phyloP scores from a whole-genome alignment of 2,888 invertebrate genomes.

The Pocota personata region DNA sequence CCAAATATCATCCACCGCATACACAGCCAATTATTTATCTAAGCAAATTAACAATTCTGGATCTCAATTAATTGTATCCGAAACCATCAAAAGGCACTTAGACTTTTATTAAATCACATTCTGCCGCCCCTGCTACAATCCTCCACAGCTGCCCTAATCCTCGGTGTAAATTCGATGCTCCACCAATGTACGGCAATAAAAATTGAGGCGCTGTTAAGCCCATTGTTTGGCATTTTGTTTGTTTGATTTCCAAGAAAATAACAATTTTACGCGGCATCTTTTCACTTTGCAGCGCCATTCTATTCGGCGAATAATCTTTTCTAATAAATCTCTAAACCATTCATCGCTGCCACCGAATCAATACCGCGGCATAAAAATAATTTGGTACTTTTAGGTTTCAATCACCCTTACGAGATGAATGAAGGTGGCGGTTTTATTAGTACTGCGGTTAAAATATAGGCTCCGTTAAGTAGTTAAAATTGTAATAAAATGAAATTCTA shows the following conservation, averaged over 20 bases:
- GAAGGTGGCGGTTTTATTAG: constrained; percentile 31
- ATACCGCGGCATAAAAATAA: constrained; percentile 39
- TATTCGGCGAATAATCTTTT: constrained; percentile 25
- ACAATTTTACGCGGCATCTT: constrained; percentile 42
- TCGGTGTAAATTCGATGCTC: constrained; percentile 2
- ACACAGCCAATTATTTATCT: constrained; percentile 48
- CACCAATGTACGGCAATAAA: constrained; percentile 29
- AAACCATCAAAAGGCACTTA: constrained; percentile 40
- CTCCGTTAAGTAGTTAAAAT: constrained; percentile 23
- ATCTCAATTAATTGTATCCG: constrained; percentile 55
- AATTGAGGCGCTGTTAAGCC: not conserved
- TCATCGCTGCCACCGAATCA: constrained; percentile 9
- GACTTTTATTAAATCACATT: constrained; percentile 32
- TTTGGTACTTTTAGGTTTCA: constrained; percentile 31
- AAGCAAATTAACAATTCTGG: constrained; percentile 39
- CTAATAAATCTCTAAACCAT: constrained; percentile 48
- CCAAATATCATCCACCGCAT: not conserved
- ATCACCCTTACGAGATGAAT: constrained; percentile 18
- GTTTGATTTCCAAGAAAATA: constrained; percentile 25
- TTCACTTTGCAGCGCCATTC: constrained; percentile 19
- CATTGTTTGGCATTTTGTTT: constrained; percentile 42
- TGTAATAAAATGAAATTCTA: constrained; percentile 27
- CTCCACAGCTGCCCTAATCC: not conserved
- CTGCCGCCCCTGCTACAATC: not conserved
- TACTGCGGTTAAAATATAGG: constrained; percentile 17